Percentiles rank a stretch among this genome's conserved stretches.
Conservation (phyloP, 1,140 invertebrate genomes). For the Himalopsyche phryganea region DNA sequence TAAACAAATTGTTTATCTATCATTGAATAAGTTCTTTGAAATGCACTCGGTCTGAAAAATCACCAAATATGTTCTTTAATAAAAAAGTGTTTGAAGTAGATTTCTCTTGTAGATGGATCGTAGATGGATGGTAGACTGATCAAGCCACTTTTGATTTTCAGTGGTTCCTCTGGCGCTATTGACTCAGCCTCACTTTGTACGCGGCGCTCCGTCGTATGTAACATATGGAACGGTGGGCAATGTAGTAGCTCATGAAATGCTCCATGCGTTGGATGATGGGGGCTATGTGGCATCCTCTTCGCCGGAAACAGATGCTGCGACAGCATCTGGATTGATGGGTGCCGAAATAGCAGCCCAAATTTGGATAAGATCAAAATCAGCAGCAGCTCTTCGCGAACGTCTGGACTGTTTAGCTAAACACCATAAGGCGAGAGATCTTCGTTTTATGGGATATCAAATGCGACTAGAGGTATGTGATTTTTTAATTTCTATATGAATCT, state of each 20-base stretch:
- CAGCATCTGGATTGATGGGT: background rate
- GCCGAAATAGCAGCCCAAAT: conserved; percentile 37
- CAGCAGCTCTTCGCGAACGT: conserved; percentile 54
- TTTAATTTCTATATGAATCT: too few relatives aligned
- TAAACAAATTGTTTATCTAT: too few relatives aligned
- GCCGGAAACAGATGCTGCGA: background rate
- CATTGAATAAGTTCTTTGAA: too few relatives aligned
- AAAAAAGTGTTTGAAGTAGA: too few relatives aligned
- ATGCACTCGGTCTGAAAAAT: too few relatives aligned
- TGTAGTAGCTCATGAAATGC: conserved; percentile 54
- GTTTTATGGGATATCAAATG: conserved; percentile 48
- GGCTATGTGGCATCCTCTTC: conserved; percentile 16
- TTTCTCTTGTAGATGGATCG: too few relatives aligned
- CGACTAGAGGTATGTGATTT: conserved; percentile 45
- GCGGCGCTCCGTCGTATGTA: conserved; percentile 48
- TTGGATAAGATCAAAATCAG: conserved; percentile 60
- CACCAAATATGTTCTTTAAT: too few relatives aligned
- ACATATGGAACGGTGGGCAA: conserved; percentile 51
- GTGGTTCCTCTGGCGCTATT: conserved; percentile 66
- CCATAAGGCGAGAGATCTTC: conserved; percentile 50
- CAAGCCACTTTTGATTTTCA: too few relatives aligned
- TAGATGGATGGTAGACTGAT: too few relatives aligned
- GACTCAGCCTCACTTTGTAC: conserved; percentile 57
- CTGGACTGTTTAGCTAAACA: conserved; percentile 61
- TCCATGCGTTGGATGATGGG: conserved; percentile 54